Base-by-base conservation (phyloP, 2,797 vertebrate genomes). In the Triplophysa bombifrons region DNA sequence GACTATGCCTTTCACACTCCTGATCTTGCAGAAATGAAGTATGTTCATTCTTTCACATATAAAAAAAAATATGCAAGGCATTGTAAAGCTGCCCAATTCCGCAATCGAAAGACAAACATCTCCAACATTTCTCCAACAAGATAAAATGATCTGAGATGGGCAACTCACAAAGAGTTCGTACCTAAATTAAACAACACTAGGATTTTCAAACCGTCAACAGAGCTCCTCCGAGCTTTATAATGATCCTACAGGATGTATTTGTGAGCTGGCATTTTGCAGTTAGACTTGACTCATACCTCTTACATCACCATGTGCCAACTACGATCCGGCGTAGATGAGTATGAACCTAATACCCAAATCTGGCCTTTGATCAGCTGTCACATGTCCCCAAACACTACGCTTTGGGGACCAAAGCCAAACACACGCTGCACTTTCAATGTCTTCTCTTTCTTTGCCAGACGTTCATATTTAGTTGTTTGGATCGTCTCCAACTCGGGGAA, bases 381-480 rank as follows among this genome's bases (percentile, higher is more conserved):
- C 46, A 74, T 9, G 30, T 22, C 64, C 76, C 48, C 48, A 69
- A 22, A 78, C 30, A 63, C 16, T 65, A 61, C 11, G 38, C 74
- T 74, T 73, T 55, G 70, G 48, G 70, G 50, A 76, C 73, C 72
- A 68, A 67, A 80, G 73, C 55, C 80, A 80, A 78, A 58, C 69
- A 83, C 74, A 76, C 34, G 5, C 67, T 71, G 72, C 46, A 80
- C 83, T 77, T 82, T 83, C 74, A 80, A 30, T 13, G 66, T 82
- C 84, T 82, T 85, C 63, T 78, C 77, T 55, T 80, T 86, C 84
- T 85, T 87, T 87, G 81, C 87, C 87, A 87, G 55, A 76, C 66
- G 50, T 90, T 89, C 86, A 87, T 85, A 87, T 90, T 88, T 86
- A 89, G 90, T 92, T 90, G 88, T 92, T 92, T 91, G 88, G 91